These are phyloP conservation scores for Staurois parvus DNA, from an alignment of 2,797 vertebrate genomes.

Conservation along the genomic window DNA sequence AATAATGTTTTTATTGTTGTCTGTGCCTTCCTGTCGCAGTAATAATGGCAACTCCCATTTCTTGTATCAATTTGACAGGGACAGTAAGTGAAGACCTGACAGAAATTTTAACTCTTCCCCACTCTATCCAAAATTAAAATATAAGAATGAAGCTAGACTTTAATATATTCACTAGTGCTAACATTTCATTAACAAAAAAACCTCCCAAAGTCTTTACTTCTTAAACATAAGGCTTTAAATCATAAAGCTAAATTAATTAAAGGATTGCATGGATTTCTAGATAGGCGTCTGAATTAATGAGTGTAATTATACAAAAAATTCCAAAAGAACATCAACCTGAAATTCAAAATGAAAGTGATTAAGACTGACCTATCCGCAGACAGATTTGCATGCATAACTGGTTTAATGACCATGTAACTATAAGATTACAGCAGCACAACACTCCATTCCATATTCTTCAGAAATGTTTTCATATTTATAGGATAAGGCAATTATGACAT, in stretches of 20 bases:
- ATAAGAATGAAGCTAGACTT: too few relatives aligned
- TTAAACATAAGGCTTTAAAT: conserved; percentile 23
- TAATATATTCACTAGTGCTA: background rate
- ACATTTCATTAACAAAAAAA: background rate
- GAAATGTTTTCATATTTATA: too few relatives aligned
- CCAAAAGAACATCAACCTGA: conserved; percentile 26
- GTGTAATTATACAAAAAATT: conserved; percentile 35
- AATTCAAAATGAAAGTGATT: conserved; percentile 40
- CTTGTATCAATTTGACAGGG: too few relatives aligned
- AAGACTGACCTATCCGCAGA: conserved; percentile 32
- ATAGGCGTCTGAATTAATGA: conserved; percentile 49
- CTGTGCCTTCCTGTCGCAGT: too few relatives aligned
- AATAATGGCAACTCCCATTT: too few relatives aligned
- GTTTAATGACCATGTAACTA: conserved; percentile 44
- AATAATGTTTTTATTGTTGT: too few relatives aligned
- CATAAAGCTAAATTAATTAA: conserved; percentile 44
- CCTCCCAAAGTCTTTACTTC: conserved; percentile 2
- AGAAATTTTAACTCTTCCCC: too few relatives aligned
- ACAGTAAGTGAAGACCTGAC: too few relatives aligned
- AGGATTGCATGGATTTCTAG: conserved; percentile 36
- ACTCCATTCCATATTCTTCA: too few relatives aligned
- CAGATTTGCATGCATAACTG: conserved; percentile 15
- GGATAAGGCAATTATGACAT: too few relatives aligned
- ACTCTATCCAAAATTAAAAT: too few relatives aligned
- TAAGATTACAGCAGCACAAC: conserved; percentile 15